Evolutionary conservation across 2,888 invertebrate species (phyloP).

Genomic region (Beris morrisii): DNA sequence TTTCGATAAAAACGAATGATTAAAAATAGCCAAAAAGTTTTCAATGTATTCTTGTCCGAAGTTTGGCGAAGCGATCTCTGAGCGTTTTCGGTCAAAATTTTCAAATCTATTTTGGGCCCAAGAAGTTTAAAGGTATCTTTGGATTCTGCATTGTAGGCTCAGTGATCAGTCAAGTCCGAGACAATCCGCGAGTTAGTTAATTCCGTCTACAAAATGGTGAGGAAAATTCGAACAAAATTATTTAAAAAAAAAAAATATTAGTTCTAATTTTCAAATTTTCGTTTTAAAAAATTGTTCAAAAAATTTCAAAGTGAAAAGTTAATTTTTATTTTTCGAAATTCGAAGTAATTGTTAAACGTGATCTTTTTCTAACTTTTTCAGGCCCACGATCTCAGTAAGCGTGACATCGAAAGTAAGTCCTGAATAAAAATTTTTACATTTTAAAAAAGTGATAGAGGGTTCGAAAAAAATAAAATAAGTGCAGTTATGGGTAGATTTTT

Average conservation of each 20-base stretch:
- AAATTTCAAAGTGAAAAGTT: slow-evolving; percentile 13
- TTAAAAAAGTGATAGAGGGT: not conserved
- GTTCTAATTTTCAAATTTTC: slow-evolving; percentile 2
- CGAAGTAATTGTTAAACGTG: slow-evolving; percentile 18
- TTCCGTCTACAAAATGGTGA: slow-evolving; percentile 67
- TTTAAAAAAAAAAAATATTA: slow-evolving; percentile 26
- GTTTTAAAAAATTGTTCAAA: slow-evolving; percentile 1
- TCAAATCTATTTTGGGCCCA: slow-evolving; percentile 4
- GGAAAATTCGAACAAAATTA: slow-evolving; percentile 44
- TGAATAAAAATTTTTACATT: slow-evolving; percentile 30
- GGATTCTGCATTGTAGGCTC: slow-evolving; percentile 51
- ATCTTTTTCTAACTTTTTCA: slow-evolving; percentile 59
- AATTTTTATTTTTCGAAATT: slow-evolving; percentile 13
- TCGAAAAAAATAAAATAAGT: no score
- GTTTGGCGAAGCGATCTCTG: slow-evolving; percentile 11
- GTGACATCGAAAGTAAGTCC: slow-evolving; percentile 88
- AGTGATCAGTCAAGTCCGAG: slow-evolving; percentile 58
- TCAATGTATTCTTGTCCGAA: not conserved
- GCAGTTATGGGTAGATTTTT: no score
- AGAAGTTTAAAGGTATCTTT: slow-evolving; percentile 53
- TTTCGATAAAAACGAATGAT: no score
- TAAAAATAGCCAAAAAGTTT: no score
- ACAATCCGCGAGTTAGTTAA: slow-evolving; percentile 59
- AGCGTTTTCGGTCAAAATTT: slow-evolving; percentile 7
- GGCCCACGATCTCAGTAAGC: slow-evolving; percentile 80